Evolutionary conservation across 2,113 vertebrate species (phyloP), one percentile per base, ranked within the genome.

Genomic region (Psettodes erumei): DNA sequence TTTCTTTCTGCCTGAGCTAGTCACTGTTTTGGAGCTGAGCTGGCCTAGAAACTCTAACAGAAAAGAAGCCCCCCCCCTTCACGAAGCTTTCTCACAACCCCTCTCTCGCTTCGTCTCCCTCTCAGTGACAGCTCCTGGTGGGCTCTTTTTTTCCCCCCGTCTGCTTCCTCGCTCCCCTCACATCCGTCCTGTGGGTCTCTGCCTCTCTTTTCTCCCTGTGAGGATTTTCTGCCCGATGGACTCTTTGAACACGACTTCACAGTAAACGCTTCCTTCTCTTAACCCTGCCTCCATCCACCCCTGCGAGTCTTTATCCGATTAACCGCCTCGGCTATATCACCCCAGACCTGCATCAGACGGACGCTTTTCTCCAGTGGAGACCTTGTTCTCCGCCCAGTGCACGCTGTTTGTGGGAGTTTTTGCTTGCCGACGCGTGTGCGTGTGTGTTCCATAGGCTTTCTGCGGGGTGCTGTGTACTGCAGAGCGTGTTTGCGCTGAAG

Each of bases 41-140:
- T 80, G 83, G 81, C 80, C 83, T 66, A 86, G 82, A 90, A 89
- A 84, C 62, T 81, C 79, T 50, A 75, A 63, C 58, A 81, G 83
- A 89, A 85, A 68, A 83, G 87, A 87, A 66, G 27, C 40, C 60
- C 59, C 27, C 40, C 27, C 23, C 65, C 21, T 23, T 72, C 56
- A 62, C 42, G 27, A 72, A 77, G 83, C 84, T 81, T 86, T 82
- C 84, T 83, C 88, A 80, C 85, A 82, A 75, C 82, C 75, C 64
- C 59, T 88, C 79, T 76, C 54, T 86, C 65, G 55, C 74, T 82
- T 53, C 5, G 65, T 81, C 79, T 82, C 73, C 58, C 76, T 79
- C 72, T 84, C 86, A 68, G 37, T 86, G 85, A 91, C 80, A 79
- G 83, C 86, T 91, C 86, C 89, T 77, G 79, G 86, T 88, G 89